Base-by-base conservation (phyloP, 2,797 vertebrate genomes). In the Poeciliopsis gracilis region DNA sequence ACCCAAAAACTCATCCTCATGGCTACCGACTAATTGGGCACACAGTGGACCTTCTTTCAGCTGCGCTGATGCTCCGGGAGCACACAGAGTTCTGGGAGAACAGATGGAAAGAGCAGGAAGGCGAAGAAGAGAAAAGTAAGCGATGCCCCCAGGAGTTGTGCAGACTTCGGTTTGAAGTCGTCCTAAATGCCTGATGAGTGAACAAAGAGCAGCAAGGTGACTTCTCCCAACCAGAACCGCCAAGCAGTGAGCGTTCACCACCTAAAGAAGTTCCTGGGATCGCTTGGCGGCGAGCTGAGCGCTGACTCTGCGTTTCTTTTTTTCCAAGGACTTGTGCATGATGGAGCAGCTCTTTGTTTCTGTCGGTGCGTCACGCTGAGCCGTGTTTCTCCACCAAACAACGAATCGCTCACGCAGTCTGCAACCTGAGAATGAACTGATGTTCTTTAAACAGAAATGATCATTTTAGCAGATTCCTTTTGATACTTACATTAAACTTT, bases 111-210 rank as follows among this genome's bases (percentile, higher is more conserved):
- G 43, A 73, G 18, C 15, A 53, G 69, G 80, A 78, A 78, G 67
- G 38, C 38, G 73, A 36, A 63, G 41, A 10, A n/a, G 43, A 76
- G 81, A 80, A 87, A 87, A 84, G 82, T 75, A 83, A 82, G 77
- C 77, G 72, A 71, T 80, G 86, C 86, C 88, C 86, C 11, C 74
- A 86, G 82, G 90, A 84, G 74, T 72, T 87, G 36, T 69, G 73
- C 84, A 77, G 86, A 88, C 88, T 83, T 91, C 73, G 63, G 91
- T 84, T 84, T 88, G 83, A 90, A 86, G 77, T 89, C 86, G 91
- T 89, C 90, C 92, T 84, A 86, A 91, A 93, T 90, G 90, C 87
- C 87, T 88, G 92, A 91, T 91, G 90, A 88, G 83, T 91, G 77
- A 86, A 86, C 85, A 88, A 87, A 75, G 82, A 90, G 89, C 79